Conservation (phyloP, 37 sponge, comb jelly and placozoan genomes). For the Crambe crambe region DNA sequence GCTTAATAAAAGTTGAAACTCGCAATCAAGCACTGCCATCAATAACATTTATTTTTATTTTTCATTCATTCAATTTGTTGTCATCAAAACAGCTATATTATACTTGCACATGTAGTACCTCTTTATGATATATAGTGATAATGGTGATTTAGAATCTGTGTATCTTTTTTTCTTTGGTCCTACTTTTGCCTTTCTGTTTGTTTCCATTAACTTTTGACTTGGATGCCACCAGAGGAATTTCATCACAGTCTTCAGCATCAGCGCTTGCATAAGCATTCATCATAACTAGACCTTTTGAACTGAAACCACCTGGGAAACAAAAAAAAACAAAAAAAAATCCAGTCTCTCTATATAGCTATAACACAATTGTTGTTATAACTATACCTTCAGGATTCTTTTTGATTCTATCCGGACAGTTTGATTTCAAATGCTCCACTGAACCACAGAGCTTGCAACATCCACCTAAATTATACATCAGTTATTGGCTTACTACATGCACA, state of each 20-base stretch:
- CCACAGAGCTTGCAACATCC: conserved; percentile 79
- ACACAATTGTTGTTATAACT: background rate
- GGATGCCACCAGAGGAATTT: background rate
- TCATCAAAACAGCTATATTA: too few species aligned
- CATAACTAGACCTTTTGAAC: background rate
- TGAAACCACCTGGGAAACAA: background rate
- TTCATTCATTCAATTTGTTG: too few species aligned
- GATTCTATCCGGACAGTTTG: conserved; percentile 53
- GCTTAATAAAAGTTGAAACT: too few species aligned
- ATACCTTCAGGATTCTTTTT: background rate
- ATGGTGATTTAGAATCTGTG: background rate
- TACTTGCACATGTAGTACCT: background rate
- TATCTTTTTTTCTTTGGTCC: background rate
- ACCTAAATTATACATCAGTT: conserved; percentile 21
- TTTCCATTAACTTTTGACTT: background rate
- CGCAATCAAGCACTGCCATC: too few species aligned
- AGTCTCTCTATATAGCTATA: too few species aligned
- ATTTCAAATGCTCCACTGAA: conserved; percentile 76
- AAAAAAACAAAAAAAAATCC: background rate
- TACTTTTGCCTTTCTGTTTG: background rate
- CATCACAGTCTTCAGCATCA: conserved; percentile 27
- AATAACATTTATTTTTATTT: too few species aligned
- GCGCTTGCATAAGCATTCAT: conserved; percentile 14
- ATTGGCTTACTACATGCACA: background rate
- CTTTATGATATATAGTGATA: too few species aligned